phyloP scores from a whole-genome alignment of 2,797 vertebrate species.

The Ispidina picta region DNA sequence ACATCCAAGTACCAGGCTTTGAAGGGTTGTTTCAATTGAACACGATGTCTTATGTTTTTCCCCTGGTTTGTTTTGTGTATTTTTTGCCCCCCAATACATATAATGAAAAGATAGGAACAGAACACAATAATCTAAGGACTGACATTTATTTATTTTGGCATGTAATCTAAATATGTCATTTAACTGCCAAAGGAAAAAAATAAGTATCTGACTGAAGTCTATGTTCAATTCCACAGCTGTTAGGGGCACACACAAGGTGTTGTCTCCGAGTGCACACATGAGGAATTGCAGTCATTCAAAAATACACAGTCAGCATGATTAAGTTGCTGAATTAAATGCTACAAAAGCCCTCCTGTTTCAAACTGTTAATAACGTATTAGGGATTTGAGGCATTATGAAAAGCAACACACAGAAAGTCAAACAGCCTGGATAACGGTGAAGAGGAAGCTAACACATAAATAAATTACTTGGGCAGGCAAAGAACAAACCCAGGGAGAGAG shows the following conservation, averaged over 20 bases:
- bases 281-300: slow-evolving; percentile 27
- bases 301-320: background rate
- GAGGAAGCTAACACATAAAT: slow-evolving; percentile 51
- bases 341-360: slow-evolving; percentile 44
- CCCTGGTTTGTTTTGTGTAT: background rate
- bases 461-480: slow-evolving; percentile 72
- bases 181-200: background rate
- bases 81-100: background rate
- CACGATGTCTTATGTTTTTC: background rate
- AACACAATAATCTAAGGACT: background rate
- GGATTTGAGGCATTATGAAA: slow-evolving; percentile 17
- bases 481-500: slow-evolving; percentile 71
- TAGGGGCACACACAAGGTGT: background rate
- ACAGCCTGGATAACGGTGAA: slow-evolving; percentile 22
- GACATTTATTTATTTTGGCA: slow-evolving; percentile 47
- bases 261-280: fast-evolving
- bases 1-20: background rate
- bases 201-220: background rate
- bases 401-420: slow-evolving; percentile 24
- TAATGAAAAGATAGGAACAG: background rate
- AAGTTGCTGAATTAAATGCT: slow-evolving; percentile 36
- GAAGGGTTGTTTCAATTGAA: background rate
- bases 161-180: slow-evolving; percentile 26
- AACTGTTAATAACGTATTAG: slow-evolving; percentile 38
- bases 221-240: background rate